These are phyloP conservation scores for Riparia riparia DNA, from an alignment of 2,113 vertebrate species.

Conservation along the genomic window DNA sequence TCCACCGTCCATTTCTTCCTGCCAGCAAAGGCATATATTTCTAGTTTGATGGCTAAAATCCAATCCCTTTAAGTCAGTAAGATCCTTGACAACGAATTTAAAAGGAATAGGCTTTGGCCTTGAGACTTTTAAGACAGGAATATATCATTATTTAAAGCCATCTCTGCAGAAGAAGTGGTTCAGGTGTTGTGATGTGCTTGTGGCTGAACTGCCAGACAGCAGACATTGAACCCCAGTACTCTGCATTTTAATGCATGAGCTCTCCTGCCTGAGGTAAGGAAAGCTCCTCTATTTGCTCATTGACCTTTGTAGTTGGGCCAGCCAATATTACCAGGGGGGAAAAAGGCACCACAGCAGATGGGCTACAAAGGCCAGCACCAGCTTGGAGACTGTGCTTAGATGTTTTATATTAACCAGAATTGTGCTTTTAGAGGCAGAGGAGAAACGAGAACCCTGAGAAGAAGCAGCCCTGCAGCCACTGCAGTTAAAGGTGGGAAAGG, in stretches of 20 bases:
- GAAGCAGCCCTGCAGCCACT: not conserved
- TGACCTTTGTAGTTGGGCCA: not conserved
- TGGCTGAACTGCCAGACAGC: not conserved
- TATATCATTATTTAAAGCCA: not conserved
- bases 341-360: not conserved
- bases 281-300: not conserved
- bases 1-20: not conserved
- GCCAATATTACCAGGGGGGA: not conserved
- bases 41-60: not conserved
- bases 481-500: not conserved
- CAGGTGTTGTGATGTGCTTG: not conserved
- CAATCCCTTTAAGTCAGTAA: conserved; percentile 6
- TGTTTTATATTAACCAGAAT: not conserved
- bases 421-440: not conserved
- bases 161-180: not conserved
- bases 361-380: not conserved
- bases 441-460: not conserved
- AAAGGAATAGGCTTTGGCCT: not conserved
- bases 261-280: not conserved
- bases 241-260: not conserved
- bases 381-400: not conserved
- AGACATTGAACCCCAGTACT: not conserved
- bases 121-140: not conserved
- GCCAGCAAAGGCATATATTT: not conserved
- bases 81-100: not conserved